A percentile compares a stretch with the other conserved stretches of the same genome.
phyloP scores from a whole-genome alignment of 2,113 vertebrate species.

The Saccopteryx leptura region DNA sequence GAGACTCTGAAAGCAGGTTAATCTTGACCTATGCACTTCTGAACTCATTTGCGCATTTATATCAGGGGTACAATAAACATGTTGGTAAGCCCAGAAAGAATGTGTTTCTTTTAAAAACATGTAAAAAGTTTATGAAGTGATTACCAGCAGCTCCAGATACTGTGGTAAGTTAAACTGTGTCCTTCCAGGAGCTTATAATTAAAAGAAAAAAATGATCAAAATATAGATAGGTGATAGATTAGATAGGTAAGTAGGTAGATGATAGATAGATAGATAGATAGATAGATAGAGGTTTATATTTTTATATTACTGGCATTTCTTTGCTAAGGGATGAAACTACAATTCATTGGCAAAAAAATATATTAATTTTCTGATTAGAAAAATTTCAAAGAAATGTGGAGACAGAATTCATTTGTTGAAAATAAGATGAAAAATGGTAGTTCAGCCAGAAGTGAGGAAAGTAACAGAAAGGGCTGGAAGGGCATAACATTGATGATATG shows the following conservation, averaged over 20 bases:
- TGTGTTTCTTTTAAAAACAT: background rate
- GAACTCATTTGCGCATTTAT: background rate
- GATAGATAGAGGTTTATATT: background rate
- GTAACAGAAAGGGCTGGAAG: background rate
- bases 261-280: background rate
- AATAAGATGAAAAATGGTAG: conserved; percentile 2
- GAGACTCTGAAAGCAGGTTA: conserved; percentile 9
- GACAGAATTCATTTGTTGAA: conserved; percentile 34
- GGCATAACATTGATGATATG: background rate
- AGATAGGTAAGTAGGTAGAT: background rate
- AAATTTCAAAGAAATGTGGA: background rate
- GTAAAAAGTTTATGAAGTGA: conserved; percentile 28
- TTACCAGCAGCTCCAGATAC: background rate
- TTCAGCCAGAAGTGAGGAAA: background rate
- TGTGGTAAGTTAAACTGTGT: conserved; percentile 8
- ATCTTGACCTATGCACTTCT: background rate
- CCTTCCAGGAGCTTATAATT: conserved; percentile 6
- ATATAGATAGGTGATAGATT: background rate
- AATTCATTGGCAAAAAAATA: background rate
- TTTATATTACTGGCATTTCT: conserved; percentile 24
- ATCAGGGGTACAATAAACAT: background rate
- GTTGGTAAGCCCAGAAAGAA: background rate
- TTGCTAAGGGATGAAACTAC: conserved; percentile 17
- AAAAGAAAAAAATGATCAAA: conserved; percentile 55
- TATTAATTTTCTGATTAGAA: conserved; percentile 41